Evolutionary conservation across 2,888 invertebrate species (phyloP), one percentile per base, ranked within the genome.

Genomic region (Mesorhabditis belari): DNA sequence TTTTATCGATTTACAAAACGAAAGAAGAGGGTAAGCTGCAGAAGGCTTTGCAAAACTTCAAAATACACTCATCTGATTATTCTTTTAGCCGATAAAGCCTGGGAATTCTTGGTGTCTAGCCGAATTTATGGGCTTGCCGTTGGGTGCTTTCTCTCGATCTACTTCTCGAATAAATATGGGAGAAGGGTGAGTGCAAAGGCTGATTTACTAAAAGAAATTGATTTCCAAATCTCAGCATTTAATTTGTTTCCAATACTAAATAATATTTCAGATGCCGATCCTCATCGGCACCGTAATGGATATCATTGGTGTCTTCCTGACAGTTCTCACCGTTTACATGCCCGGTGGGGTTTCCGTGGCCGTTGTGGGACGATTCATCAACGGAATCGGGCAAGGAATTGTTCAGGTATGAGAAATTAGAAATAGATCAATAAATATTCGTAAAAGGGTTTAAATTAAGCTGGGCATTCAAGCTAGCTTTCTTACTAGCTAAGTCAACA

Each of bases 311-410:
- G 70, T 74, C 9, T 24, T 70, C 5, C 51, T 76, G 19, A 69
- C 72, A n/a, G 60, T 63, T 12, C 60, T 76, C 24, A 70, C 74
- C 51, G 65, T 69, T 5, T 64, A 63, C 61, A 50, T 71, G 3
- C 69, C 70, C 23, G 52, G 59, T 25, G 60, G 66, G 9, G 64
- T 76, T 23, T n/a, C 50, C 2, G 55, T 64, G 2, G 66, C 72
- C 2, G 65, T 70, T 35, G 21, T 72, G 4, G 77, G 77, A 6
- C 55, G 77, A 44, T 69, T 77, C 55, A 58, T 77, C n/a, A 75
- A 76, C 56, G 77, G 77, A 35, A 63, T 74, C 17, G 77, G 77
- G n/a, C 75, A 74, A 24, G 77, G 77, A 24, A 70, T 77, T 49
- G 73, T 73, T 2, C 74, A 76, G 62, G 71, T 70, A 12, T 19